These are phyloP conservation scores for Eucriotettix oculatus DNA, from an alignment of 2,888 invertebrate species.

Conservation along the genomic window DNA sequence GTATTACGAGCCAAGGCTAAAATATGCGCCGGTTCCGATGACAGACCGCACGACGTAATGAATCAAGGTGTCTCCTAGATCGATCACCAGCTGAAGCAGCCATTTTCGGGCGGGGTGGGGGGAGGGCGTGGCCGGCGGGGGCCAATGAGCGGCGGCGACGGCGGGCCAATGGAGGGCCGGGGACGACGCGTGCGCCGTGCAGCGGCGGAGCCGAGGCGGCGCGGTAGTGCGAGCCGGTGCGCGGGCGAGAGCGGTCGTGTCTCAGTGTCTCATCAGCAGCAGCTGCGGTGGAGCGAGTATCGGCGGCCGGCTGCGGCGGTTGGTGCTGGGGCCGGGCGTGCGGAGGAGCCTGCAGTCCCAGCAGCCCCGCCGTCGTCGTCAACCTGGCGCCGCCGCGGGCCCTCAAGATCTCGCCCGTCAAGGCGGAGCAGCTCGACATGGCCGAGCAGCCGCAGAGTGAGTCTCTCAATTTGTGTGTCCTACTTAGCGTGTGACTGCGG, in stretches of 20 bases:
- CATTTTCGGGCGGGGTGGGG: neutral
- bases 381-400: constrained; percentile 22
- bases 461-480: constrained; percentile 12
- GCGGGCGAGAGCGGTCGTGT: neutral
- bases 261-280: constrained; percentile 22
- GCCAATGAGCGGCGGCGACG: neutral
- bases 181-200: neutral
- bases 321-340: constrained; percentile 3
- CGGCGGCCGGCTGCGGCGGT: constrained; percentile 7
- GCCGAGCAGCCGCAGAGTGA: constrained; percentile 32
- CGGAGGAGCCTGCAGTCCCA: constrained; percentile 12
- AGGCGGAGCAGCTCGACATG: constrained; percentile 27
- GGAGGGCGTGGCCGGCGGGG: neutral
- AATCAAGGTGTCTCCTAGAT: too few relatives aligned
- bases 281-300: constrained; percentile 1
- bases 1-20: too few relatives aligned
- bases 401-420: constrained; percentile 32
- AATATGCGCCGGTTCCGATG: too few relatives aligned
- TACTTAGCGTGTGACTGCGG: too few relatives aligned
- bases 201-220: neutral
- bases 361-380: constrained; percentile 19
- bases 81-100: neutral
- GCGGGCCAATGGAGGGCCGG: neutral
- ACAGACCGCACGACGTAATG: too few relatives aligned
- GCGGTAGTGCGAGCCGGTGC: neutral